Evolutionary conservation across 2,113 vertebrate genomes (phyloP), one percentile per base, ranked within the genome.

Genomic region (Amia ocellicauda): DNA sequence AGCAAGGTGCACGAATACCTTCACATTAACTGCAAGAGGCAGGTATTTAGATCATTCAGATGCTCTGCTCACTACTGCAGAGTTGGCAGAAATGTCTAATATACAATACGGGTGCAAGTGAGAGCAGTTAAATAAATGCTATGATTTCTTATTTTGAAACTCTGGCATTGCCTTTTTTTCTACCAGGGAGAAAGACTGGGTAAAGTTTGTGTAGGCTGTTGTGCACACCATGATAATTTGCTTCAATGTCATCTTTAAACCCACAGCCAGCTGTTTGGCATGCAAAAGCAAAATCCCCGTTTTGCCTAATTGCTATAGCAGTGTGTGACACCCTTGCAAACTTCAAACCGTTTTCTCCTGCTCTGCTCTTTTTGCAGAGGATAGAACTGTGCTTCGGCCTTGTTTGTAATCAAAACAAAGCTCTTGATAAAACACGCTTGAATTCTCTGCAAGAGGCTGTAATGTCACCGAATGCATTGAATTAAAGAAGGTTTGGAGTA

Each of bases 211-310:
- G 11, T 36, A 36, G 31, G 31, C 11, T 36, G 31, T 5, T 36
- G 31, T 11, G 11, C 31, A 7, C 31, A 36, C 31, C 5, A 36
- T 36, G 31, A 36, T 11, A 36, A 36, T 36, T 11, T 36, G 31
- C 5, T 42, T 51, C 60, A 62, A 51, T 50, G 60, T 62, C 45
- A 28, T 45, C 41, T 19, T 31, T 17, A 49, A 62, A 62, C 50
- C 60, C 27, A 62, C 31, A 62, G 42, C 45, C 43, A 10, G 5
- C 31, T 7, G 31, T 9, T 16, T 28, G 58, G 24, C 27, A 16
- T 23, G 24, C 58, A 43, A 43, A 60, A 60, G 58, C 9, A 26
- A 24, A 43, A 62, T 62, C 60, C 31, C 60, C 60, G 31, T 62
- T 50, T 45, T 31, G 19, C 27, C 8, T 43, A 62, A 51, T 24